Evolutionary conservation across 2,797 vertebrate genomes (phyloP).

Genomic region (Poecilia gillii): DNA sequence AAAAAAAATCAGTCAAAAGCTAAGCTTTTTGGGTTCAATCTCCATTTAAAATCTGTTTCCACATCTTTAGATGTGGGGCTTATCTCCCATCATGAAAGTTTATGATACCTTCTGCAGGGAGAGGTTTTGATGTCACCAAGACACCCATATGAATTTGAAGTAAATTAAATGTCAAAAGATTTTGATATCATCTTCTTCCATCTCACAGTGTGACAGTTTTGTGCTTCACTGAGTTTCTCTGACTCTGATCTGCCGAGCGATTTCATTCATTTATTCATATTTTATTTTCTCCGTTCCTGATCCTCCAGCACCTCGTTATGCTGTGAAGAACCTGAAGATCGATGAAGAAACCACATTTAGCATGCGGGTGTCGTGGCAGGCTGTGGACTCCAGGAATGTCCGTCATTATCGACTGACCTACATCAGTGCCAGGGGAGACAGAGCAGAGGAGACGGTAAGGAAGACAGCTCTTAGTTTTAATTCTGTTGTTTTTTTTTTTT

Average conservation of each 20-base stretch:
- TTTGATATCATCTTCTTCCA: background rate
- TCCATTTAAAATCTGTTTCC: background rate
- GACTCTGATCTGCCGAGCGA: background rate
- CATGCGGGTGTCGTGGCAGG: slow-evolving; percentile 87
- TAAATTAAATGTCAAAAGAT: slow-evolving; percentile 35
- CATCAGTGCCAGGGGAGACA: slow-evolving; percentile 83
- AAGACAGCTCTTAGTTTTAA: background rate
- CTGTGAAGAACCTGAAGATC: slow-evolving; percentile 86
- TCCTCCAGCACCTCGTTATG: slow-evolving; percentile 82
- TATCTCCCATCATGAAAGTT: background rate
- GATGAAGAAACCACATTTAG: slow-evolving; percentile 92
- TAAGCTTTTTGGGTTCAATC: background rate
- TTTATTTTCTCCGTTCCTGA: background rate
- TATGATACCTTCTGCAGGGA: background rate
- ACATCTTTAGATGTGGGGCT: background rate
- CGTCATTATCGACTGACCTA: slow-evolving; percentile 89
- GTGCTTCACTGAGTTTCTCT: slow-evolving; percentile 3
- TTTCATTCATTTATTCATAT: background rate
- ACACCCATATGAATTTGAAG: slow-evolving; percentile 1
- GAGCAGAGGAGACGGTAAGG: slow-evolving; percentile 86
- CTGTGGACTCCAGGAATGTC: slow-evolving; percentile 77
- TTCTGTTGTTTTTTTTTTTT: background rate
- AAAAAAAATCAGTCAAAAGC: background rate
- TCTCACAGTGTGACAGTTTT: background rate
- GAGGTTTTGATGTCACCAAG: background rate